Percentiles rank a stretch among this genome's conserved stretches.
These are phyloP conservation scores for Capreolus pygargus DNA, from an alignment of 2,113 vertebrate genomes.

Conservation along the genomic window DNA sequence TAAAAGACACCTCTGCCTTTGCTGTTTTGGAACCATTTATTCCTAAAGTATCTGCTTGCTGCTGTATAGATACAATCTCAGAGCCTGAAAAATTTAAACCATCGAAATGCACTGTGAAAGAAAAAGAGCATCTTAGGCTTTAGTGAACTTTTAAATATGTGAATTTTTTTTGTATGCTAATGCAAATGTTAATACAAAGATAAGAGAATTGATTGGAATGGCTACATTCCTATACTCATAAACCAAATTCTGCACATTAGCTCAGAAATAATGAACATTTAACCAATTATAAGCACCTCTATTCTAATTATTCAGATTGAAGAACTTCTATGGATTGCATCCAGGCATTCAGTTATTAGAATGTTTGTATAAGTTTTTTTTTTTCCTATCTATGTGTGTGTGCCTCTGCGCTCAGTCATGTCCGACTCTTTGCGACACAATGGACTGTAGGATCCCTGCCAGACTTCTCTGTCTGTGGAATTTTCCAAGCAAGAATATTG, in stretches of 20 bases:
- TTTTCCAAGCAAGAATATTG: background rate
- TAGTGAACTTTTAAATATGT: background rate
- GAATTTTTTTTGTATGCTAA: background rate
- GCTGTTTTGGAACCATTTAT: background rate
- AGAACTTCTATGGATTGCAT: background rate
- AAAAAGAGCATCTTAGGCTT: background rate
- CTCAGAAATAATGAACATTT: slow-evolving; percentile 29
- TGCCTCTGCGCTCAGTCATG: background rate
- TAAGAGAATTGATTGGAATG: slow-evolving; percentile 35
- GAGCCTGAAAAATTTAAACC: slow-evolving; percentile 33
- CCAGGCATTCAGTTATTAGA: background rate
- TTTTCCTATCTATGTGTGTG: background rate
- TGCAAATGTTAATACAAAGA: slow-evolving; percentile 53
- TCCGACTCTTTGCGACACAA: background rate
- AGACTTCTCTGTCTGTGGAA: background rate
- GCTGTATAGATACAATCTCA: background rate
- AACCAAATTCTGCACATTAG: background rate
- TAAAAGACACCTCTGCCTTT: background rate
- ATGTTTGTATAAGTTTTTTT: background rate
- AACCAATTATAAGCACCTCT: slow-evolving; percentile 18
- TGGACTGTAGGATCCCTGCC: background rate
- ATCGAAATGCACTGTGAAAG: background rate
- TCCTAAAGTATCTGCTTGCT: slow-evolving; percentile 5
- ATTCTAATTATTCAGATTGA: slow-evolving; percentile 35
- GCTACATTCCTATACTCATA: slow-evolving; percentile 35